Evolutionary conservation across 2,113 vertebrate species (phyloP), one percentile per base, ranked within the genome.

Genomic region (Taurulus bubalis): DNA sequence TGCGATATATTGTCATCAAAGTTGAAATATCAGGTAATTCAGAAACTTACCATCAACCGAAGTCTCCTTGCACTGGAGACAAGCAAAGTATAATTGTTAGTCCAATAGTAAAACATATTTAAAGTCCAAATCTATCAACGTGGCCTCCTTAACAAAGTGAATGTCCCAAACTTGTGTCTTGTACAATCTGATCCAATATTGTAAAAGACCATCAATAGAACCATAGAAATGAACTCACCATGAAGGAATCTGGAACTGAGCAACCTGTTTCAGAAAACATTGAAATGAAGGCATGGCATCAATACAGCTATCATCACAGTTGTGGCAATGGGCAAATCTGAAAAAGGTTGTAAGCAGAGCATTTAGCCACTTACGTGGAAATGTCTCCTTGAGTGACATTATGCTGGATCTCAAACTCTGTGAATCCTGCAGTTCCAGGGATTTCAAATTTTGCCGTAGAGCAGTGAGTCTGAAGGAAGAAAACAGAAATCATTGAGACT

Each of bases 341-440:
- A 58, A 56, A 36, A 47, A 0, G 5, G 47, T 6, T 53, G 20
- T 63, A 36, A 63, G 10, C 15, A 34, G 14, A 55, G 30, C 1
- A 16, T 42, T 34, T 20, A 34, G 49, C 26, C 18, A 82, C 82
- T 1, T 79, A 88, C 82, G 22, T 71, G 66, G 6, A 67, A 85
- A 85, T 63, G 32, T 75, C 40, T 66, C 7, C 45, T 70, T 30
- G 10, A 79, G 24, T 18, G 28, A 71, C 4, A 75, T 8, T 20
- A 38, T 30, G 69, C 63, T 79, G 20, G 68, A 51, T 56, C 40
- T 62, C 63, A 83, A 28, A 9, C 28, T 24, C 4, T 24, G 14
- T 10, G 72, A 80, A 26, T 70, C 2, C 0, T 6, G 0, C 71
- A 55, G 58, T 45, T 76, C 76, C 56, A 88, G 66, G 63, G 65